These are phyloP conservation scores for Stratiolaelaps scimitus DNA, from an alignment of 1,140 invertebrate genomes.

Conservation along the genomic window DNA sequence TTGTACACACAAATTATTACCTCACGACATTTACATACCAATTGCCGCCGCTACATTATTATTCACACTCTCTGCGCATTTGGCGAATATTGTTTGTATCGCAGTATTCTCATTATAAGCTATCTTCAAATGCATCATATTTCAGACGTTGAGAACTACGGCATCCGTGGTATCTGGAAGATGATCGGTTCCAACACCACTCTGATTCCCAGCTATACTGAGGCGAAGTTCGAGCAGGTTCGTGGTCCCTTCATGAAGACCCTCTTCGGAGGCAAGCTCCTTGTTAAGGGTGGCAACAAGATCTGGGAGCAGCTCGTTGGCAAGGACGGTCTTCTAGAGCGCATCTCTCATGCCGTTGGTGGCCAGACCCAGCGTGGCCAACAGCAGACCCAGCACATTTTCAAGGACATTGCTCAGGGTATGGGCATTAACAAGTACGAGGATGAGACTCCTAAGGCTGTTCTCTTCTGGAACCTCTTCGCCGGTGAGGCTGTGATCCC, in stretches of 20 bases:
- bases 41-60: too few relatives aligned
- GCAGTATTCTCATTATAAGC: background rate
- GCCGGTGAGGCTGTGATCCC: conserved; percentile 18
- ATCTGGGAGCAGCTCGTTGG: conserved; percentile 21
- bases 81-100: background rate
- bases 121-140: background rate
- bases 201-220: background rate
- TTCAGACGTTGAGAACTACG: conserved; percentile 9
- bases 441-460: conserved; percentile 21
- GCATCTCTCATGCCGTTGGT: background rate
- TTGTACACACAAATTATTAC: background rate
- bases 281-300: conserved; percentile 19
- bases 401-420: conserved; percentile 13
- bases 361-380: background rate
- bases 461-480: conserved; percentile 21
- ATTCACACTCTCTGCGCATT: background rate
- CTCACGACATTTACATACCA: background rate
- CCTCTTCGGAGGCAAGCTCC: conserved; percentile 12
- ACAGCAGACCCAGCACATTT: background rate
- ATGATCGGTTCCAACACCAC: conserved; percentile 22
- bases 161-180: conserved; percentile 25
- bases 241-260: conserved; percentile 19
- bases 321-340: conserved; percentile 22
- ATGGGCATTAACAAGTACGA: conserved; percentile 11
- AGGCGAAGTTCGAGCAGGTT: conserved; percentile 19